Evolutionary conservation across 2,113 vertebrate genomes (phyloP), one percentile per base, ranked within the genome.

Genomic region (Sylvietta virens): DNA sequence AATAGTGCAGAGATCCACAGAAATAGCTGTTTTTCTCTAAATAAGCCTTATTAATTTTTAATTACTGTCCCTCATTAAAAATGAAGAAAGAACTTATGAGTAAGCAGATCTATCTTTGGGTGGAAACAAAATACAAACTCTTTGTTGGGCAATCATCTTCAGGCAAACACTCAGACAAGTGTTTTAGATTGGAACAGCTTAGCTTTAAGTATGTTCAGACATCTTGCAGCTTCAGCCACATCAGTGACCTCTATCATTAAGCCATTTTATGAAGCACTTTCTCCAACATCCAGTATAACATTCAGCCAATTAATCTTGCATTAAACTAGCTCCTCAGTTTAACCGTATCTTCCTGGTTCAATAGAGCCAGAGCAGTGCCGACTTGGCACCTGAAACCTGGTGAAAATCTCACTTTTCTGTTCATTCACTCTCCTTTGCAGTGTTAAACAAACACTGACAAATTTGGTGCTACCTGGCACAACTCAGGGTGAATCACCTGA

Each of bases 41-140:
- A 94, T 92, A 95, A 84, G 70, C 9, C 19, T 69, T 54, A 81
- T 84, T 58, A 71, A 78, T 84, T 86, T 95, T 94, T 86, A 40
- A 95, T 78, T 87, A 14, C 13, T 40, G 4, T 40, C 7, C 24
- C 15, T 94, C 81, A 92, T 94, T 91, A 95, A 91, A 94, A 95
- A 87, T 91, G 1, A 76, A 90, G 30, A 30, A 94, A 40, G 28
- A 73, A 78, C 40, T 84, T 72, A 70, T 9, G 48, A 92, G 53
- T 67, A 94, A 84, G 61, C 45, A 91, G 70, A 48, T 78, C 26
- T 86, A 10, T 73, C 54, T 77, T 65, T 13, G 30, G 77, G 19
- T 35, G 23, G 35, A 58, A 91, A 58, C 11, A 80, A 88, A 86
- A 86, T 22, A 71, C 6, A 73, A 53, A 33, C 9, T 61, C 50